Evolutionary conservation across 2,113 vertebrate species (phyloP).

Genomic region (Mustela nigripes): DNA sequence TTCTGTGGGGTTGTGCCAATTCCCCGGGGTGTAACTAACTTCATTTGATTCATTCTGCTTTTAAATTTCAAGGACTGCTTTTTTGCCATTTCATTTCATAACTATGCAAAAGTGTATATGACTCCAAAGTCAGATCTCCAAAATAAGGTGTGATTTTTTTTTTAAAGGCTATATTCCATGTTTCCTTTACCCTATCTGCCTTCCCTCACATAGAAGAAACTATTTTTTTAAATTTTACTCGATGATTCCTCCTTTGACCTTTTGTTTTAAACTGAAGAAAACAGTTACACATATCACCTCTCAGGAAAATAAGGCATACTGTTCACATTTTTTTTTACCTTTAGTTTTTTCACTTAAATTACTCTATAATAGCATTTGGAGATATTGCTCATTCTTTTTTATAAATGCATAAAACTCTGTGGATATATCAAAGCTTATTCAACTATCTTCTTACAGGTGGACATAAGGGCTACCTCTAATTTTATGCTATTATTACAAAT

Average conservation of each 20-base stretch:
- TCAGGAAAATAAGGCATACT: neutral
- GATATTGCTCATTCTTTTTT: neutral
- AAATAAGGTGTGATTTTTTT: slow-evolving; percentile 30
- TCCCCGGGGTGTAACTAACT: neutral
- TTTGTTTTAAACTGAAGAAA: slow-evolving; percentile 40
- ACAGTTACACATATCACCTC: neutral
- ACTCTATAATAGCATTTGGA: neutral
- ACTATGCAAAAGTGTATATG: neutral
- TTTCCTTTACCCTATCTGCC: neutral
- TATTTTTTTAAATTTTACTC: neutral
- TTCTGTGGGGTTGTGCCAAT: neutral
- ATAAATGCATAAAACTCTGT: neutral
- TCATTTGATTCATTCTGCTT: slow-evolving; percentile 39
- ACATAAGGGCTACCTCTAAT: neutral
- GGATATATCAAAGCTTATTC: neutral
- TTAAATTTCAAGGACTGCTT: slow-evolving; percentile 10
- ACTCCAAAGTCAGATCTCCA: slow-evolving; percentile 40
- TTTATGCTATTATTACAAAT: neutral
- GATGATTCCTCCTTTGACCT: neutral
- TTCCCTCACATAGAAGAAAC: neutral
- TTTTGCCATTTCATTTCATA: slow-evolving; percentile 50
- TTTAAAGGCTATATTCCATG: neutral
- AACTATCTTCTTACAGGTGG: neutral
- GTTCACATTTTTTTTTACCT: neutral
- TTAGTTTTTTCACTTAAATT: neutral